Base-by-base conservation (phyloP, 2,888 invertebrate genomes). In the Sarcophaga caerulescens region DNA sequence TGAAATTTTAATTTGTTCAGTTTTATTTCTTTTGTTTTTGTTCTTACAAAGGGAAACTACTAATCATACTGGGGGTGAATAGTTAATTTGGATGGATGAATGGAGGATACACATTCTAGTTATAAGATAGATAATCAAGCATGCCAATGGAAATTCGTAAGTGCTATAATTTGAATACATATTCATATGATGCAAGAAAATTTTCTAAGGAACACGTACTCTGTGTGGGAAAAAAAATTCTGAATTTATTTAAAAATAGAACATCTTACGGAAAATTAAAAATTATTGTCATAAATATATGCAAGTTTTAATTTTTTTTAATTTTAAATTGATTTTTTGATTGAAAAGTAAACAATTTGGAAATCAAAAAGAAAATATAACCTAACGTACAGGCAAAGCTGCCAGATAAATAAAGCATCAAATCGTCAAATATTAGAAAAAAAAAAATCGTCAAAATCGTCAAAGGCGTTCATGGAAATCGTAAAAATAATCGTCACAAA, bases 111-210 rank as follows among this genome's bases (percentile, higher is more conserved):
- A 14, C 52, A 17, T 52, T 52, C 52, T 52, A 52, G 52, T 14
- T 17, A 52, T 4, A 52, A 12, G 5, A 47, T 47, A 1, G 47
- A 52, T 17, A 52, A 52, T 17, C 52, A 52, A 52, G 60, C 60
- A n/a, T 63, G 59, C 62, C 75, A 57, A 69, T 70, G 60, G 62
- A 65, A 65, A 77, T 76, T 70, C 70, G 65, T 59, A 82, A 82
- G 76, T 76, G 70, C 14, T 82, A 70, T 21, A 35, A 35, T 35
- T 35, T 35, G 25, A 59, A 60, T 60, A 60, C 59, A 45, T 19
- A 74, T 62, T 44, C 69, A 23, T 45, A 57, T 47, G 71, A 82
- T 82, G 82, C 82, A 82, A 76, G 65, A 81, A 77, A 82, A 82
- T 45, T 82, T 21, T 69, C 59, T 59, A 77, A 71, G 14, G 17